Evolutionary conservation across 35 echinoderm and acorn worm species (phyloP).

Genomic region (Eucidaris tribuloides): DNA sequence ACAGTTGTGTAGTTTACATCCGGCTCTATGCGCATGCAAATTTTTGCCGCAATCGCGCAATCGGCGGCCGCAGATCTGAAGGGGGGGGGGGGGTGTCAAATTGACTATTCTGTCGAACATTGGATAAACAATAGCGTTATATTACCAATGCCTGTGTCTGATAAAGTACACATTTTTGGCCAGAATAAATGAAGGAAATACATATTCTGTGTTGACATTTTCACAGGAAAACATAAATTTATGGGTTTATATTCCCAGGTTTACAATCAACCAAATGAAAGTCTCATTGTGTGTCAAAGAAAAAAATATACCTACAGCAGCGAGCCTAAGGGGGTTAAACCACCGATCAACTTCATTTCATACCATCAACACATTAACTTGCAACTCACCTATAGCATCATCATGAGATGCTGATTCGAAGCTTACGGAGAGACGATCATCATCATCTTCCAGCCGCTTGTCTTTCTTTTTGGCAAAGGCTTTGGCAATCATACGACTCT

Average conservation of each 20-base stretch:
- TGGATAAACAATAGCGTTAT: too few relatives aligned
- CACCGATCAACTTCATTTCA: neutral
- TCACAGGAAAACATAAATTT: neutral
- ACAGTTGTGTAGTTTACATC: too few relatives aligned
- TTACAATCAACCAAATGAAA: neutral
- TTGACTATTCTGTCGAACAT: too few relatives aligned
- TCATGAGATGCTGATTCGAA: conserved; percentile 98
- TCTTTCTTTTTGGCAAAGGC: conserved; percentile 85
- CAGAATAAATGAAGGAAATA: neutral
- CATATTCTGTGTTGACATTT: neutral
- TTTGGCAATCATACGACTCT: conserved; percentile 98
- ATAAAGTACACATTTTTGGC: too few relatives aligned
- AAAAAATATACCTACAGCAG: neutral
- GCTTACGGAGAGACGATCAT: conserved; percentile 81
- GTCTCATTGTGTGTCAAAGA: neutral
- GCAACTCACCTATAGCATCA: conserved; percentile 82
- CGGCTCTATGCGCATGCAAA: too few relatives aligned
- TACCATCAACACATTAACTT: neutral
- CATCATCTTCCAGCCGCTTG: conserved; percentile 40
- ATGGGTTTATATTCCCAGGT: neutral
- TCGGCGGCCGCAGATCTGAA: too few relatives aligned
- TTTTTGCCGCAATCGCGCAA: too few relatives aligned
- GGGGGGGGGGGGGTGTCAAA: too few relatives aligned
- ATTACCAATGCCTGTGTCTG: too few relatives aligned
- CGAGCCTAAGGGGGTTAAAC: neutral